Conservation (phyloP, 1,140 invertebrate genomes). For the Ips typographus region DNA sequence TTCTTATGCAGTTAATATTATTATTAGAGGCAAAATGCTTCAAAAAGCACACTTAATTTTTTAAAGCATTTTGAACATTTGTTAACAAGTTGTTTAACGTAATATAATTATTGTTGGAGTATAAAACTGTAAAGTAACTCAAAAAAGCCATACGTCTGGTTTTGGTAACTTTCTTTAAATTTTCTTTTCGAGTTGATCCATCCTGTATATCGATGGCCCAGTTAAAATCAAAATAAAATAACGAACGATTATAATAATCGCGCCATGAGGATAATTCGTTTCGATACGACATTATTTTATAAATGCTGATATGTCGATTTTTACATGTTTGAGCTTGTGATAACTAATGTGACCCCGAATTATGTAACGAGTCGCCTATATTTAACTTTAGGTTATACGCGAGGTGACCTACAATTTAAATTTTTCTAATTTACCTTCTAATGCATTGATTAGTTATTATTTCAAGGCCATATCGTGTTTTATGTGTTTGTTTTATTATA, state of each 20-base stretch:
- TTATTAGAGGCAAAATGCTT: too few relatives aligned
- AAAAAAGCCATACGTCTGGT: background rate
- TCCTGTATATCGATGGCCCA: background rate
- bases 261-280: background rate
- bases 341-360: constrained; percentile 18
- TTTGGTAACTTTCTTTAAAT: background rate
- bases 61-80: too few relatives aligned
- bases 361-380: constrained; percentile 21
- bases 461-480: too few relatives aligned
- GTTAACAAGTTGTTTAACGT: too few relatives aligned
- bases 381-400: background rate
- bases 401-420: too few relatives aligned
- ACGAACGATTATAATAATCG: background rate
- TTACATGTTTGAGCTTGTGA: constrained; percentile 17
- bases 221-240: background rate
- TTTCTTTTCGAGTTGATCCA: background rate
- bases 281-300: constrained; percentile 1
- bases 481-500: too few relatives aligned
- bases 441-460: too few relatives aligned
- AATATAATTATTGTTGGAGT: too few relatives aligned
- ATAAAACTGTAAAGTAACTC: too few relatives aligned
- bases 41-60: too few relatives aligned
- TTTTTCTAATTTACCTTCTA: too few relatives aligned
- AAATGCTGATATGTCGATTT: constrained; percentile 20
- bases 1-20: constrained; percentile 1